Percentiles rank a stretch among this genome's conserved stretches.
These are phyloP conservation scores for Chymomyza procnemis DNA, from an alignment of 2,888 invertebrate species.

Conservation along the genomic window DNA sequence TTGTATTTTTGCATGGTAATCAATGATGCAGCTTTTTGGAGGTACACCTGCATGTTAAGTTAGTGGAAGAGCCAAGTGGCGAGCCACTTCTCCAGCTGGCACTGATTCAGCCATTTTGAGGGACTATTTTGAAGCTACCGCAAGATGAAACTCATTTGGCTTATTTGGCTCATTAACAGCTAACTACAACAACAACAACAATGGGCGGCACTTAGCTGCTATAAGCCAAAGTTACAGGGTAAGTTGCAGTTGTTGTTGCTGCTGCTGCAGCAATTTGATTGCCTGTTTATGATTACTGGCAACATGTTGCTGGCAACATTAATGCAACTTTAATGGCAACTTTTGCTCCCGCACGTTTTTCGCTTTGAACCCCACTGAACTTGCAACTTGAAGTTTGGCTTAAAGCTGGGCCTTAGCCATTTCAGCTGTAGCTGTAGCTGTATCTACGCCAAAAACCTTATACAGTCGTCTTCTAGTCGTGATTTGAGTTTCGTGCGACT, in stretches of 20 bases:
- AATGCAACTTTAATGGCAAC: slow-evolving; percentile 30
- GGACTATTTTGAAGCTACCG: slow-evolving; percentile 35
- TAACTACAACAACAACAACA: slow-evolving; percentile 15
- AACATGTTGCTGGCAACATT: slow-evolving; percentile 30
- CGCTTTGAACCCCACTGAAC: slow-evolving; percentile 72
- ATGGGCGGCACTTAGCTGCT: background rate
- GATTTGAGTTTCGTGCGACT: slow-evolving; percentile 72
- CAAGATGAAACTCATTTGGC: slow-evolving; percentile 55
- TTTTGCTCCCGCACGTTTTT: slow-evolving; percentile 72
- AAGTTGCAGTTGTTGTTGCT: slow-evolving; percentile 22
- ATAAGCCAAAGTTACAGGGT: background rate
- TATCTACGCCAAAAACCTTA: slow-evolving; percentile 54
- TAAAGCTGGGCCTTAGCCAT: background rate
- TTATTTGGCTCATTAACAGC: slow-evolving; percentile 52
- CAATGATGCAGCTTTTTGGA: slow-evolving; percentile 64
- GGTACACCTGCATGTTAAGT: slow-evolving; percentile 56
- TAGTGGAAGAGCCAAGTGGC: background rate
- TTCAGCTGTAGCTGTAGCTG: slow-evolving; percentile 27
- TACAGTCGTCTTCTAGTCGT: slow-evolving; percentile 57
- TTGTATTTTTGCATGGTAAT: slow-evolving; percentile 46
- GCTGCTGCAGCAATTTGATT: slow-evolving; percentile 44
- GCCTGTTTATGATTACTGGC: slow-evolving; percentile 46
- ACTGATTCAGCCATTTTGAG: slow-evolving; percentile 22
- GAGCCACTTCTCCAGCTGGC: slow-evolving; percentile 44
- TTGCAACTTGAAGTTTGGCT: slow-evolving; percentile 53